phyloP scores from a whole-genome alignment of 2,888 invertebrate species.

The Lomographa bimaculata region DNA sequence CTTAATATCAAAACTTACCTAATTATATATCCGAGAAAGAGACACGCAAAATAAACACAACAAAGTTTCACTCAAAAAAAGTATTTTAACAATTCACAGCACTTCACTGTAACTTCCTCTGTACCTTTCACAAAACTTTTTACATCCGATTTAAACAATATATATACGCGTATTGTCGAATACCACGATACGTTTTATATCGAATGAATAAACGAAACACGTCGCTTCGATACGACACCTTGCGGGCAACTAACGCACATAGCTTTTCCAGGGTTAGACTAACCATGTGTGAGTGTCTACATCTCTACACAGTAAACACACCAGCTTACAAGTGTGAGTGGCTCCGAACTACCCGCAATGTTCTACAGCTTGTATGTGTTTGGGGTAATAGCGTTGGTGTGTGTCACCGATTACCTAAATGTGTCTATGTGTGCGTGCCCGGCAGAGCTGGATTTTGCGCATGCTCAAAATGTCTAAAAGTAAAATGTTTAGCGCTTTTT shows the following conservation, averaged over 20 bases:
- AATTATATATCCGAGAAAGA: conserved; percentile 15
- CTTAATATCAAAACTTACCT: conserved; percentile 25
- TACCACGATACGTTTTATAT: too few relatives aligned
- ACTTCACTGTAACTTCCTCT: conserved; percentile 20
- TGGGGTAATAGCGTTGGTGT: conserved; percentile 50
- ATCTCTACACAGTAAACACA: conserved; percentile 40
- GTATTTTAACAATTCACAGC: conserved; percentile 22
- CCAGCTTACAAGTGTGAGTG: conserved; percentile 49
- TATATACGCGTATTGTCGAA: too few relatives aligned
- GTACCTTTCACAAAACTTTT: conserved; percentile 24
- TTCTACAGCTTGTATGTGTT: conserved; percentile 50
- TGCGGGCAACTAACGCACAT: conserved; percentile 58
- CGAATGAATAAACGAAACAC: conserved; percentile 21
- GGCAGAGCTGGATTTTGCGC: conserved; percentile 54
- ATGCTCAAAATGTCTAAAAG: conserved; percentile 56
- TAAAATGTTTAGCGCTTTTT: conserved; percentile 62
- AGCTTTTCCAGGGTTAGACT: conserved; percentile 60
- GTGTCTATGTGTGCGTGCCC: conserved; percentile 48
- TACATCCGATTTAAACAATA: conserved; percentile 20
- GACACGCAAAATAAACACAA: conserved; percentile 10
- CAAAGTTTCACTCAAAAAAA: conserved; percentile 13
- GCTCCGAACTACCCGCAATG: conserved; percentile 47
- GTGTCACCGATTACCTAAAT: conserved; percentile 57
- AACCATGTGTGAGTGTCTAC: conserved; percentile 56
- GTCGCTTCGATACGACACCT: conserved; percentile 37